Percentiles rank a stretch among this genome's conserved stretches.
Conservation (phyloP, 1,140 invertebrate species). For the Drosophila dunni region DNA sequence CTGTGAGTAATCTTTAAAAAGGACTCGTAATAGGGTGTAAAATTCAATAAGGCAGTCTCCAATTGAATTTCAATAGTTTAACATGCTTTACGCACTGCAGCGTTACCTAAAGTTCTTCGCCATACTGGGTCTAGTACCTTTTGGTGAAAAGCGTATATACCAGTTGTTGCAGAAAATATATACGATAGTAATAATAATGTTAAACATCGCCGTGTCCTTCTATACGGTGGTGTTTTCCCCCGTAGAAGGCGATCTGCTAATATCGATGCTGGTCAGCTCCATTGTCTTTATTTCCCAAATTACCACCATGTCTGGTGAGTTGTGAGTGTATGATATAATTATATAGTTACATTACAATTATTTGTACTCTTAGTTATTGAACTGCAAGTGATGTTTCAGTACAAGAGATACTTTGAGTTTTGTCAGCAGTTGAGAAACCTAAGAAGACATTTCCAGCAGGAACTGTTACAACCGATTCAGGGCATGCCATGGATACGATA, state of each 20-base stretch:
- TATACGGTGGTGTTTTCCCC: constrained; percentile 6
- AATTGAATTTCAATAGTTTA: not conserved
- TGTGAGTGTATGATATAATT: not conserved
- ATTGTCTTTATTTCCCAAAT: constrained; percentile 59
- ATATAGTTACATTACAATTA: constrained; percentile 23
- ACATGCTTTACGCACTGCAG: constrained; percentile 60
- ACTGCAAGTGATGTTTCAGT: constrained; percentile 52
- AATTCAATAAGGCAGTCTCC: not conserved
- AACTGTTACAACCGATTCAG: constrained; percentile 32
- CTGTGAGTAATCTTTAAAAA: not conserved
- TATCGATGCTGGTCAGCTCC: constrained; percentile 58
- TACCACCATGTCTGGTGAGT: constrained; percentile 36
- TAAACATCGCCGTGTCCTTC: constrained; percentile 29
- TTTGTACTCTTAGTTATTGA: constrained; percentile 34
- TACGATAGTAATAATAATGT: constrained; percentile 29
- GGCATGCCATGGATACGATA: constrained; percentile 15
- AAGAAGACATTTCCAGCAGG: constrained; percentile 37
- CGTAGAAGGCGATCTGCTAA: not conserved
- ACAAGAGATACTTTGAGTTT: constrained; percentile 49
- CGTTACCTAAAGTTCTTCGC: constrained; percentile 64
- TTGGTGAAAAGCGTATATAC: constrained; percentile 7
- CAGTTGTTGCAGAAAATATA: constrained; percentile 50
- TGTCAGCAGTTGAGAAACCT: constrained; percentile 44
- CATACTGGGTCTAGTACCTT: constrained; percentile 61
- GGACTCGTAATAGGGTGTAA: not conserved